Evolutionary conservation across 2,113 vertebrate species (phyloP).

Genomic region (Rhinoptilus africanus): DNA sequence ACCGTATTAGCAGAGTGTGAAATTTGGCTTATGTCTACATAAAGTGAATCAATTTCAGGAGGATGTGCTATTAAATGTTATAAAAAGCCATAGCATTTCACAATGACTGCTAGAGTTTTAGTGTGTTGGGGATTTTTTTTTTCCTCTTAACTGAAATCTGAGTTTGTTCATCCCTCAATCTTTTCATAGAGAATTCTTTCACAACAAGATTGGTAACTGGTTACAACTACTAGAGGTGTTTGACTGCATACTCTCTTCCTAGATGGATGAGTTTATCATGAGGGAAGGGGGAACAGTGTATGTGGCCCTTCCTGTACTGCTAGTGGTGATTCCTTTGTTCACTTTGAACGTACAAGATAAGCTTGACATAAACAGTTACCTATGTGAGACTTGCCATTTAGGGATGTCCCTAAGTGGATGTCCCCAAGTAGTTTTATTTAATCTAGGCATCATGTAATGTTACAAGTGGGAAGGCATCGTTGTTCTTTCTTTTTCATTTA

Average conservation of each 20-base stretch:
- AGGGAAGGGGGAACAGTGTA: neutral
- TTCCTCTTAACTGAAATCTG: neutral
- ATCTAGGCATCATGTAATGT: neutral
- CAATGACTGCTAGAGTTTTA: neutral
- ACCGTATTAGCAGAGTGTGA: neutral
- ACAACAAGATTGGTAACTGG: neutral
- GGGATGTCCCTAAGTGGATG: neutral
- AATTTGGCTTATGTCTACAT: neutral
- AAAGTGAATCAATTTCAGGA: neutral
- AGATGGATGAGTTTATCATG: accelerated
- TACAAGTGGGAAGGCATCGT: neutral
- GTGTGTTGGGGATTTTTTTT: neutral
- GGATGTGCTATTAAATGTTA: neutral
- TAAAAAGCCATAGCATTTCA: neutral
- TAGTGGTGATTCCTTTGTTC: neutral
- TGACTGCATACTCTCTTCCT: neutral
- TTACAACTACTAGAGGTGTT: neutral
- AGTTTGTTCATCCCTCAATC: neutral
- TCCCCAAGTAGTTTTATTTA: neutral
- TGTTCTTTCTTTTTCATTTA: neutral
- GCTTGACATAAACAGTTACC: neutral
- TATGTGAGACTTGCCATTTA: neutral
- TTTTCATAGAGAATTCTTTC: neutral
- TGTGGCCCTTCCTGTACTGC: accelerated
- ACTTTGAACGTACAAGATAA: neutral